phyloP scores from a whole-genome alignment of 2,797 vertebrate species.

The Synaphobranchus kaupii region DNA sequence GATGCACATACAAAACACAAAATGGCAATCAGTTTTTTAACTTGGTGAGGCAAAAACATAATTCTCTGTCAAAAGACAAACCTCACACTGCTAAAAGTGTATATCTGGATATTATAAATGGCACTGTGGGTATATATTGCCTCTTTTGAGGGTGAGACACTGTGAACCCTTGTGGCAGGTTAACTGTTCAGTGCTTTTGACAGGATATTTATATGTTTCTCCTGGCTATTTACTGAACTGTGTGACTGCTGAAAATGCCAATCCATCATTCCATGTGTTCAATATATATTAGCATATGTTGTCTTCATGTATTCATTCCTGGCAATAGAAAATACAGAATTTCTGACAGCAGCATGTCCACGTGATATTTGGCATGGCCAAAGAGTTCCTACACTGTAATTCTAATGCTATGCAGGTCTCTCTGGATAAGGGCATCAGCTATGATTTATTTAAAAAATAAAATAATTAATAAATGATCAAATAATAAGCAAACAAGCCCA shows the following conservation, averaged over 20 bases:
- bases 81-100: neutral
- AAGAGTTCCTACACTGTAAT: neutral
- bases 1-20: neutral
- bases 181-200: neutral
- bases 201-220: neutral
- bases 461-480: neutral
- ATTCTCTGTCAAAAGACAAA: neutral
- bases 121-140: neutral
- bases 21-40: neutral
- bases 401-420: neutral
- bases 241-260: neutral
- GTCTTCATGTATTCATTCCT: constrained; percentile 6
- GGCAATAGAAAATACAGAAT: neutral
- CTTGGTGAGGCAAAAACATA: neutral
- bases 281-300: neutral
- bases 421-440: neutral
- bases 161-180: neutral
- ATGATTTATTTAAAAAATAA: neutral
- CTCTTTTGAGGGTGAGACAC: neutral
- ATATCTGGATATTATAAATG: neutral
- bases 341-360: neutral
- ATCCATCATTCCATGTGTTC: neutral
- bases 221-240: neutral
- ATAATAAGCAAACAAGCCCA: neutral
- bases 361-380: neutral